A percentile compares a stretch with the other conserved stretches of the same genome.
Conservation (phyloP, 2,113 vertebrate species). For the Microcebus tavaratra region DNA sequence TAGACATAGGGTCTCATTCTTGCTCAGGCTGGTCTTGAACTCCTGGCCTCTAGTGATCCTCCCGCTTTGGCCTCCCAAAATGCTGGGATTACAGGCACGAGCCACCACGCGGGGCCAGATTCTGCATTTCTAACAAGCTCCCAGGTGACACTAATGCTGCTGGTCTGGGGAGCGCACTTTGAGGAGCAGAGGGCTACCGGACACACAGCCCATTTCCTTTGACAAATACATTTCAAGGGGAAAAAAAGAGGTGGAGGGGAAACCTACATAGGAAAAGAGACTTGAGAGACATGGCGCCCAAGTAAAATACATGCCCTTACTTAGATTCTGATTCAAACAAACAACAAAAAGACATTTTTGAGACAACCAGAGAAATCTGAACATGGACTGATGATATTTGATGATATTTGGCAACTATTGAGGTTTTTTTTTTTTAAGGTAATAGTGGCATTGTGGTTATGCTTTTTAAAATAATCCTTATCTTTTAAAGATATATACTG, state of each 20-base stretch:
- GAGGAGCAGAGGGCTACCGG: neutral
- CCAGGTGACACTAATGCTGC: neutral
- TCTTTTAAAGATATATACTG: neutral
- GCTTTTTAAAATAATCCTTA: slow-evolving; percentile 39
- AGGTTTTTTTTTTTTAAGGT: neutral
- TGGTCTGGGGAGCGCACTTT: neutral
- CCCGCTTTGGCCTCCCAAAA: neutral
- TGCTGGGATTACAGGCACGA: neutral
- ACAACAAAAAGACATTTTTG: neutral
- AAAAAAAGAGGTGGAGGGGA: neutral
- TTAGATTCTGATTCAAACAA: neutral
- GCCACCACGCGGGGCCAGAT: neutral
- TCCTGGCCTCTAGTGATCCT: neutral
- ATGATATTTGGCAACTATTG: neutral
- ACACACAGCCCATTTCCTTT: neutral
- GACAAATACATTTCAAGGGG: neutral
- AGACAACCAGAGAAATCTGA: neutral
- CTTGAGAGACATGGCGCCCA: neutral
- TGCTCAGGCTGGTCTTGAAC: no score
- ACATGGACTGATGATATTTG: neutral
- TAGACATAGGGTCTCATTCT: no score
- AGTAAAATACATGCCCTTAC: neutral
- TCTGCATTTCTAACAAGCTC: neutral
- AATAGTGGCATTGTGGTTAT: neutral
- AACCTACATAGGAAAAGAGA: neutral